Evolutionary conservation across 2,888 invertebrate genomes (phyloP).

Genomic region (Disparrhopalites patrizii): DNA sequence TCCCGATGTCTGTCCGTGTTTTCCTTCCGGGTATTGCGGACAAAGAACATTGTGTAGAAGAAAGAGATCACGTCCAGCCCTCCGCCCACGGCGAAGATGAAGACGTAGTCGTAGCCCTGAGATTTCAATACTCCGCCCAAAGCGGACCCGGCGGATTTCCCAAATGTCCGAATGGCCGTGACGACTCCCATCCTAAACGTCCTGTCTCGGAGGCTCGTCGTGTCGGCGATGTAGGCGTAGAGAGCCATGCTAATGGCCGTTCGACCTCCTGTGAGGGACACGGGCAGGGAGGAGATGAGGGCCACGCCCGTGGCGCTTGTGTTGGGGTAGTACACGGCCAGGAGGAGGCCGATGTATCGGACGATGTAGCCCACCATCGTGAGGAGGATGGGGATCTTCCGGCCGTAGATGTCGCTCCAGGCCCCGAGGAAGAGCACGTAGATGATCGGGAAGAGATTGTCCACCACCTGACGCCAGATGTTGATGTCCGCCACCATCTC

Average conservation of each 20-base stretch:
- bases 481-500: conserved; percentile 40
- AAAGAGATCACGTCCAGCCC: conserved; percentile 43
- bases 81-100: conserved; percentile 46
- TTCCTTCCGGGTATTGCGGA: conserved; percentile 44
- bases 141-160: conserved; percentile 47
- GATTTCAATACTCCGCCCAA: conserved; percentile 47
- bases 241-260: conserved; percentile 51
- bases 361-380: conserved; percentile 45
- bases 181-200: conserved; percentile 63
- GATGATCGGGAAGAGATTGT: conserved; percentile 47
- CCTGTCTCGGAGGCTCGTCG: conserved; percentile 57
- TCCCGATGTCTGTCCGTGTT: conserved; percentile 32
- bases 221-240: conserved; percentile 49
- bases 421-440: conserved; percentile 47
- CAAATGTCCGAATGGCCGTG: conserved; percentile 54
- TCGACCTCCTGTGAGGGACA: conserved; percentile 58
- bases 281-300: conserved; percentile 36
- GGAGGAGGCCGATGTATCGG: conserved; percentile 41
- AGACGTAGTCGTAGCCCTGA: conserved; percentile 36
- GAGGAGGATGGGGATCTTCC: conserved; percentile 46
- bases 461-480: conserved; percentile 46
- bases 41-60: conserved; percentile 39
- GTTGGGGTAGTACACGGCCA: conserved; percentile 33
- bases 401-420: conserved; percentile 47
- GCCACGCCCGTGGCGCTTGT: conserved; percentile 42